A percentile compares a stretch with the other conserved stretches of the same genome.
Evolutionary conservation across 2,797 vertebrate species (phyloP).

Genomic region (Neosalanx taihuensis): DNA sequence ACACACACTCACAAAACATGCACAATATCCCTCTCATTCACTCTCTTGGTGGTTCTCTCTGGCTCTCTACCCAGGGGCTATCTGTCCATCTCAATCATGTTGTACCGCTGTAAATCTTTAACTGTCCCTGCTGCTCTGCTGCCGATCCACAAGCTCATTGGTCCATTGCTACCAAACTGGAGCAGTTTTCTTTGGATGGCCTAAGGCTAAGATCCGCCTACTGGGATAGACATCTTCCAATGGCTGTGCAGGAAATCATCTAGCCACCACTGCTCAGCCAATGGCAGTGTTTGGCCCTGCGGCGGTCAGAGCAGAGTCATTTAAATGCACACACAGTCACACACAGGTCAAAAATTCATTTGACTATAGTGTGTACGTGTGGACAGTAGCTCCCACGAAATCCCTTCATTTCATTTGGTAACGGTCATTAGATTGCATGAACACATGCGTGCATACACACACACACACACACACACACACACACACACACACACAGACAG

Average conservation of each 20-base stretch:
- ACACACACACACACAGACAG: background rate
- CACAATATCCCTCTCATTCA: background rate
- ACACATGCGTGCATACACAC: background rate
- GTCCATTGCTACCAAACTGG: background rate
- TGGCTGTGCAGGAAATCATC: background rate
- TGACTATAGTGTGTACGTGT: too few species aligned
- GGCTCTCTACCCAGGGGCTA: background rate
- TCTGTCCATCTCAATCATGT: background rate
- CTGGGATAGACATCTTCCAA: background rate
- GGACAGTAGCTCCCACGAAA: too few species aligned
- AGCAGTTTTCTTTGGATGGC: background rate
- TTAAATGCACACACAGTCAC: background rate
- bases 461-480: background rate
- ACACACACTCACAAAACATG: too few species aligned
- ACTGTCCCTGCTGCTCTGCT: background rate
- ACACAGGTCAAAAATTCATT: background rate
- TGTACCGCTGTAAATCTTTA: background rate
- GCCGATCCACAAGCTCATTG: background rate
- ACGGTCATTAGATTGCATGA: background rate
- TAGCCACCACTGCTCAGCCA: background rate
- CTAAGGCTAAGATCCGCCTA: too few species aligned
- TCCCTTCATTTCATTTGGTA: too few species aligned
- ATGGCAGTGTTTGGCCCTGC: background rate
- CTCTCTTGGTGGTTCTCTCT: constrained; percentile 3
- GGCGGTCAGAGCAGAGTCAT: background rate